Conservation (phyloP, 2,113 vertebrate genomes). For the Eublepharis macularius region DNA sequence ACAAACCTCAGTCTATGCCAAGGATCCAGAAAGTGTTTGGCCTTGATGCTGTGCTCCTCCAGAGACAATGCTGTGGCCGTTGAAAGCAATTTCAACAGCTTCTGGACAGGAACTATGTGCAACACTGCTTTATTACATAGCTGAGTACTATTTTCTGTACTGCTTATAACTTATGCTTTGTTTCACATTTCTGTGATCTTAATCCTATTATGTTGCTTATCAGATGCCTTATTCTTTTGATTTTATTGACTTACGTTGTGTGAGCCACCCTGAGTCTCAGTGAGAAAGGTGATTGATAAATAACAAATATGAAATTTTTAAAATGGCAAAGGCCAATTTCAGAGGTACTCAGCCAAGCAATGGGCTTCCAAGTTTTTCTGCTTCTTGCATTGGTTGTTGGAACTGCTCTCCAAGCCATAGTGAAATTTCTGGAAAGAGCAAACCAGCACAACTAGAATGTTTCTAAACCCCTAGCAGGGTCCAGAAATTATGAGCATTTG, state of each 20-base stretch:
- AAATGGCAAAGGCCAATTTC: neutral
- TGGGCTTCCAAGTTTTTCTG: neutral
- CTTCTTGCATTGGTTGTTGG: neutral
- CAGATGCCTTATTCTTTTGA: too few relatives aligned
- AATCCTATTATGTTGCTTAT: too few relatives aligned
- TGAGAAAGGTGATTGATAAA: too few relatives aligned
- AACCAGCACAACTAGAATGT: neutral
- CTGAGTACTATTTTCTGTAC: neutral
- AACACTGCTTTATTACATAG: neutral
- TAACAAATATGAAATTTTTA: too few relatives aligned
- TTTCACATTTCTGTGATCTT: too few relatives aligned
- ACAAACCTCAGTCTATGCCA: neutral
- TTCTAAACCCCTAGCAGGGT: neutral
- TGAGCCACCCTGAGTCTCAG: too few relatives aligned
- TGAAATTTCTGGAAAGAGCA: neutral
- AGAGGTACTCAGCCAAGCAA: neutral
- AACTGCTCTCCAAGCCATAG: neutral
- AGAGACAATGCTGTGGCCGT: neutral
- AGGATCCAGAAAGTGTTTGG: neutral
- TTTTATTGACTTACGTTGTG: too few relatives aligned
- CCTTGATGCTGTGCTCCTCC: neutral
- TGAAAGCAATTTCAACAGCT: neutral
- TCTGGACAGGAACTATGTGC: neutral
- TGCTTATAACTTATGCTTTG: too few relatives aligned
- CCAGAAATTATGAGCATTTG: neutral